A percentile compares a stretch with the other conserved stretches of the same genome.
phyloP scores from a whole-genome alignment of 2,888 invertebrate species.

The Aphelenchoides bicaudatus region DNA sequence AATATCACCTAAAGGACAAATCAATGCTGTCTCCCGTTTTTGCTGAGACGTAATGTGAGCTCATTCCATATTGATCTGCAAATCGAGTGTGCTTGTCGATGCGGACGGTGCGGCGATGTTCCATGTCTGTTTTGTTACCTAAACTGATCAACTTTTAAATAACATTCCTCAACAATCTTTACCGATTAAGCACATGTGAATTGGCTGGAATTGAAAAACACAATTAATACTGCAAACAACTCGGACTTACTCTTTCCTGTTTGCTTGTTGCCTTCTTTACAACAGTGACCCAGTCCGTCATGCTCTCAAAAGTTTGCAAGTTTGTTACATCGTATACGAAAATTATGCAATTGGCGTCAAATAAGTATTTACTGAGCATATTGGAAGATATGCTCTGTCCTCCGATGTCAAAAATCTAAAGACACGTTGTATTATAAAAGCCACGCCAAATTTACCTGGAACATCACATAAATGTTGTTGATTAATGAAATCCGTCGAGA shows the following conservation, averaged over 20 bases:
- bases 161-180: no score
- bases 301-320: slow-evolving; percentile 74
- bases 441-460: slow-evolving; percentile 42
- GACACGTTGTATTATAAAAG: slow-evolving; percentile 21
- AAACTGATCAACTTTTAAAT: no score
- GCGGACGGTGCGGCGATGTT: slow-evolving; percentile 64
- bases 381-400: slow-evolving; percentile 73
- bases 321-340: slow-evolving; percentile 81
- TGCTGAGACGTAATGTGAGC: slow-evolving; percentile 65
- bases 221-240: slow-evolving; percentile 1
- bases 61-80: slow-evolving; percentile 63
- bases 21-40: slow-evolving; percentile 65
- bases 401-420: slow-evolving; percentile 78
- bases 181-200: slow-evolving; percentile 64
- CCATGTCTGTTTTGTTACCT: slow-evolving; percentile 66
- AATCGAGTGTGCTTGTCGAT: slow-evolving; percentile 64
- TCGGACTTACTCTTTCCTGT: slow-evolving; percentile 50
- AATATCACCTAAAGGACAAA: slow-evolving; percentile 56
- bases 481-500: slow-evolving; percentile 69
- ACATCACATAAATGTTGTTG: slow-evolving; percentile 61
- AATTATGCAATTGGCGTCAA: slow-evolving; percentile 65
- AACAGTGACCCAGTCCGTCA: slow-evolving; percentile 71
- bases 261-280: slow-evolving; percentile 61
- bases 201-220: slow-evolving; percentile 33
- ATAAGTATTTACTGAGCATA: slow-evolving; percentile 72